These are phyloP conservation scores for Sebastes fasciatus DNA, from an alignment of 2,113 vertebrate genomes.

Conservation along the genomic window DNA sequence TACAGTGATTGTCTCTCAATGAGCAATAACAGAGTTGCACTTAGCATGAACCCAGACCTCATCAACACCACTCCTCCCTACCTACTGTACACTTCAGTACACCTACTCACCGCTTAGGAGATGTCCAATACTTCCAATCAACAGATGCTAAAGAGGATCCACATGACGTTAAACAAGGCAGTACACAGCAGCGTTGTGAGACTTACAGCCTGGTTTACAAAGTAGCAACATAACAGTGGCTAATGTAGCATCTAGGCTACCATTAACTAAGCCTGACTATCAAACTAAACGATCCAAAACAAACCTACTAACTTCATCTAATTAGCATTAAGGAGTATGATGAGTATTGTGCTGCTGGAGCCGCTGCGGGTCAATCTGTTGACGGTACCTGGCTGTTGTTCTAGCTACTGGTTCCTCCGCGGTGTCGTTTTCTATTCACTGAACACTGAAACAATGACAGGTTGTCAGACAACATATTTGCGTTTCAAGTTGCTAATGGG, in stretches of 20 bases:
- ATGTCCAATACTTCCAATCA: background rate
- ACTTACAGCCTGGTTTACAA: background rate
- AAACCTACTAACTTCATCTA: constrained; percentile 7
- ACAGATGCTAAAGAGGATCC: background rate
- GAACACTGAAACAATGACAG: background rate
- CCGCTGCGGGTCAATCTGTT: background rate
- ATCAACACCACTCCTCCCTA: too few relatives aligned
- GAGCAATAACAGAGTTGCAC: background rate
- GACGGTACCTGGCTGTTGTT: constrained; percentile 67
- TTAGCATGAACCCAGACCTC: background rate
- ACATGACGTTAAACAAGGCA: background rate
- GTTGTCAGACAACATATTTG: constrained; percentile 18
- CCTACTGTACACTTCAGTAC: too few relatives aligned
- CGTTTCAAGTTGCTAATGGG: background rate
- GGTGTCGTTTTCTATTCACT: constrained; percentile 25
- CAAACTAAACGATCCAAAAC: background rate
- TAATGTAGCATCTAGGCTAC: too few relatives aligned
- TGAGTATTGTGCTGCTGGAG: background rate
- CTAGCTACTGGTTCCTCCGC: constrained; percentile 50
- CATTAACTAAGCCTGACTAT: background rate
- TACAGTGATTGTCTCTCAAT: background rate
- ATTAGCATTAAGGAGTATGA: background rate
- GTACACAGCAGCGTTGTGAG: background rate
- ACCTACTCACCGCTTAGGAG: background rate
- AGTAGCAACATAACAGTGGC: background rate